phyloP scores from a whole-genome alignment of 53 echinoderm and acorn worm genomes.

The Echinarachnius parma region DNA sequence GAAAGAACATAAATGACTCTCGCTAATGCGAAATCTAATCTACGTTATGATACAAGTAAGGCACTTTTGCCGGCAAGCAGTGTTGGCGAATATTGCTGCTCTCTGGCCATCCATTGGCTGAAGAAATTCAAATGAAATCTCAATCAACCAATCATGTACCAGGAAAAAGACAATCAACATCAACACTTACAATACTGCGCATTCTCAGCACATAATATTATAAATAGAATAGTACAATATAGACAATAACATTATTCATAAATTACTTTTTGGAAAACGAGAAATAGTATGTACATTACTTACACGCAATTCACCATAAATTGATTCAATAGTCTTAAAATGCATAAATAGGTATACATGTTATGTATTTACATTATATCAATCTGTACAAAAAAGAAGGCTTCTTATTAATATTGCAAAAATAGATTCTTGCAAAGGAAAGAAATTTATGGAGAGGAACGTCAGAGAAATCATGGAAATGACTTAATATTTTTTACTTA shows the following conservation, averaged over 20 bases:
- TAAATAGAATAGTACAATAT: too few relatives aligned
- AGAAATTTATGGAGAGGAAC: constrained; percentile 28
- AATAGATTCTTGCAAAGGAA: constrained; percentile 44
- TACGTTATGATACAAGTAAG: constrained; percentile 25
- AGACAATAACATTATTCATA: background rate
- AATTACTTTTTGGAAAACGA: too few relatives aligned
- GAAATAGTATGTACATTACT: background rate
- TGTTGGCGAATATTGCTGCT: constrained; percentile 36
- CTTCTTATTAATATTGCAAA: constrained; percentile 31
- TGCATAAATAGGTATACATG: constrained; percentile 36
- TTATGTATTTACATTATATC: constrained; percentile 22
- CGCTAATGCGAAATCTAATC: constrained; percentile 17
- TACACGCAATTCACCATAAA: background rate
- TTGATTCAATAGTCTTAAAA: background rate
- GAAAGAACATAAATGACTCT: too few relatives aligned
- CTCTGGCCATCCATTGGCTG: too few relatives aligned
- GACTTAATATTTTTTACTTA: constrained; percentile 9
- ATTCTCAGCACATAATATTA: background rate
- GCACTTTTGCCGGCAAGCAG: constrained; percentile 40
- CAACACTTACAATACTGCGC: constrained; percentile 1
- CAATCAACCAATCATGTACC: too few relatives aligned
- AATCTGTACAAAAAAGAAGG: constrained; percentile 26
- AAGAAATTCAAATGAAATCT: too few relatives aligned
- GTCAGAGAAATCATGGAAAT: constrained; percentile 37
- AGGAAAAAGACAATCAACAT: background rate